Percentiles rank a stretch among this genome's conserved stretches.
Conservation (phyloP, 2,888 invertebrate species). For the Arctia plantaginis region DNA sequence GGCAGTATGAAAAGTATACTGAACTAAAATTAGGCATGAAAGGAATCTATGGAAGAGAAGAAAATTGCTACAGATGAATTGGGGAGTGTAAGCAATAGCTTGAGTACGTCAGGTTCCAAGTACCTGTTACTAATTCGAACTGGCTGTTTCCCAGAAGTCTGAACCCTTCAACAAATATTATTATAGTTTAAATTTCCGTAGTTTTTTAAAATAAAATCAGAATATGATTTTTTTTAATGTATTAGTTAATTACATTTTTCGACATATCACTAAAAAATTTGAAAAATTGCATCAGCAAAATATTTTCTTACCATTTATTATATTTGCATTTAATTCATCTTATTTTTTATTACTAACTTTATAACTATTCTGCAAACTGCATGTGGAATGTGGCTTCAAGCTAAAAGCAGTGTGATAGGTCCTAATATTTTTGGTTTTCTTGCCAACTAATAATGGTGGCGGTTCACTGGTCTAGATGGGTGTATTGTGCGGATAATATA, state of each 20-base stretch:
- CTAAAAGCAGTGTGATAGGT: constrained; percentile 53
- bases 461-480: constrained; percentile 10
- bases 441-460: constrained; percentile 19
- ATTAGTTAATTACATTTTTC: constrained; percentile 21
- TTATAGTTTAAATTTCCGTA: background rate
- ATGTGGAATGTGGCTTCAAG: constrained; percentile 54
- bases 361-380: constrained; percentile 52
- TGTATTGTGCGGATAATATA: background rate
- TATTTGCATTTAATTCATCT: constrained; percentile 8
- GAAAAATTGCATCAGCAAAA: constrained; percentile 18
- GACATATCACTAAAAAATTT: background rate
- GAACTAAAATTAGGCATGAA: background rate
- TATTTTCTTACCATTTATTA: constrained; percentile 19
- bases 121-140: background rate
- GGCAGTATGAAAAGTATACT: background rate
- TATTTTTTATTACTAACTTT: constrained; percentile 29
- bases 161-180: too few species aligned
- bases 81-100: too few species aligned
- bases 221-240: constrained; percentile 12
- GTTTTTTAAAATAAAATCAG: too few species aligned
- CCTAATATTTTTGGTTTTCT: constrained; percentile 20
- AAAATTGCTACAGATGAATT: too few species aligned
- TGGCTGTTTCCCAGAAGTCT: background rate
- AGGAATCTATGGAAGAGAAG: background rate
- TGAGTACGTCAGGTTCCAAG: background rate